Percentiles rank a stretch among this genome's conserved stretches.
Evolutionary conservation across 2,888 invertebrate species (phyloP).

Genomic region (Ormyrus pomaceus): DNA sequence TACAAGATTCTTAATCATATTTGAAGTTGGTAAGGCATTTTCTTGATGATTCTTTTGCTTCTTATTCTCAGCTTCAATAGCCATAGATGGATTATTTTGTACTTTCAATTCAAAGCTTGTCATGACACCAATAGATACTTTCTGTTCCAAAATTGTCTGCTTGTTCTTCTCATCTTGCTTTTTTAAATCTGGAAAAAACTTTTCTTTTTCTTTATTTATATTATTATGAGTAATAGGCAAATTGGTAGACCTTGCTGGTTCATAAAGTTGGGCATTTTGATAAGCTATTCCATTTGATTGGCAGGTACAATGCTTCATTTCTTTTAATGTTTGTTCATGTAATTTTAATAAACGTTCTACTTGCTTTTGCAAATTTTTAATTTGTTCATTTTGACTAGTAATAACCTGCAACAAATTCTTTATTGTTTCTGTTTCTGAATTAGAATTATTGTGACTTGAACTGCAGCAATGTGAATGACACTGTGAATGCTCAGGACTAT

Average conservation of each 20-base stretch:
- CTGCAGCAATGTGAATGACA: conserved; percentile 46
- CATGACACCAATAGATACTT: conserved; percentile 84
- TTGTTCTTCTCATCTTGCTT: conserved; percentile 60
- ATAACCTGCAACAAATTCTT: conserved; percentile 80
- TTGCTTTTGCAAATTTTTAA: conserved; percentile 81
- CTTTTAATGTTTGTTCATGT: conserved; percentile 65
- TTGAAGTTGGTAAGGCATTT: conserved; percentile 46
- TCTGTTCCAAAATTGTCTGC: conserved; percentile 76
- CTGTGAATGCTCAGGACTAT: conserved; percentile 54
- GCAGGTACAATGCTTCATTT: conserved; percentile 62
- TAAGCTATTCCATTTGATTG: conserved; percentile 43
- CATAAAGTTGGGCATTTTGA: conserved; percentile 52
- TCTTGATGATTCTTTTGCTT: conserved; percentile 54
- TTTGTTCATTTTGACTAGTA: conserved; percentile 82
- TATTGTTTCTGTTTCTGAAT: conserved; percentile 66
- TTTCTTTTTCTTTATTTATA: conserved; percentile 59
- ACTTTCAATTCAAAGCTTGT: conserved; percentile 82
- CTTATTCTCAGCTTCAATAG: conserved; percentile 58
- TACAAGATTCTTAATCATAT: conserved; percentile 53
- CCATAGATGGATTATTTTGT: conserved; percentile 68
- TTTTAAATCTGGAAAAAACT: conserved; percentile 50
- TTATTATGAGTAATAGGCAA: conserved; percentile 43
- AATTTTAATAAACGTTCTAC: conserved; percentile 78
- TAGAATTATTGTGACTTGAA: conserved; percentile 53
- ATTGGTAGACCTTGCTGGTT: conserved; percentile 42